These are phyloP conservation scores for Cordilura impudica DNA, from an alignment of 2,888 invertebrate genomes.

Conservation along the genomic window DNA sequence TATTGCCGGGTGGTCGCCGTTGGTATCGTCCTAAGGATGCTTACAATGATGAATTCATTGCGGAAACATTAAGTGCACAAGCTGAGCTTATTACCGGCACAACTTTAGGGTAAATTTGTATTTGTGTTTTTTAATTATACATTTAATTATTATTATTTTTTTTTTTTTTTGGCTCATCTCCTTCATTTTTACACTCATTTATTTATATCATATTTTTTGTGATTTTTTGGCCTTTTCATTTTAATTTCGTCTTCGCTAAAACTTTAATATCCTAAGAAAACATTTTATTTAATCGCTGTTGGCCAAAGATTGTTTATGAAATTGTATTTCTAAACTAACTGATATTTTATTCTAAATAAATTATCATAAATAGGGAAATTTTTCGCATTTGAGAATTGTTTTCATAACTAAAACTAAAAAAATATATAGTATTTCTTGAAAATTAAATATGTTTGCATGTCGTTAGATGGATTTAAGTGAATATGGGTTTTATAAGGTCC, in stretches of 20 bases:
- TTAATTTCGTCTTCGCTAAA: slow-evolving; percentile 9
- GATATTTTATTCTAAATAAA: too few species aligned
- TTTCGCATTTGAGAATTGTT: too few species aligned
- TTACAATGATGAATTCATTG: slow-evolving; percentile 92
- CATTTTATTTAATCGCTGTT: background rate
- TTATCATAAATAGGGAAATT: too few species aligned
- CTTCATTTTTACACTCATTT: slow-evolving; percentile 2
- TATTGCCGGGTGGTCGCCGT: slow-evolving; percentile 87
- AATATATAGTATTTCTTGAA: too few species aligned
- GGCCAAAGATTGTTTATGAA: background rate
- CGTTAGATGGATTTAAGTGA: too few species aligned
- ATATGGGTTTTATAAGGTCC: too few species aligned
- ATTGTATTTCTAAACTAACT: too few species aligned
- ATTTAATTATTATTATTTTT: background rate
- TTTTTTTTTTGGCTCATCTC: background rate
- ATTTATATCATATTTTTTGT: slow-evolving; percentile 46
- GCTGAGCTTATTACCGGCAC: slow-evolving; percentile 91
- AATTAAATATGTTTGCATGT: background rate
- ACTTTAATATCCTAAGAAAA: slow-evolving; percentile 7
- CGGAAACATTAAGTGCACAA: slow-evolving; percentile 89
- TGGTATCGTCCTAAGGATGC: slow-evolving; percentile 92
- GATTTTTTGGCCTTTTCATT: slow-evolving; percentile 37
- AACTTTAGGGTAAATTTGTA: slow-evolving; percentile 86
- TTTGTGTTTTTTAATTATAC: slow-evolving; percentile 11
- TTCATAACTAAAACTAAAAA: too few species aligned